These are phyloP conservation scores for Astur gentilis DNA, from an alignment of 2,113 vertebrate genomes.

Conservation along the genomic window DNA sequence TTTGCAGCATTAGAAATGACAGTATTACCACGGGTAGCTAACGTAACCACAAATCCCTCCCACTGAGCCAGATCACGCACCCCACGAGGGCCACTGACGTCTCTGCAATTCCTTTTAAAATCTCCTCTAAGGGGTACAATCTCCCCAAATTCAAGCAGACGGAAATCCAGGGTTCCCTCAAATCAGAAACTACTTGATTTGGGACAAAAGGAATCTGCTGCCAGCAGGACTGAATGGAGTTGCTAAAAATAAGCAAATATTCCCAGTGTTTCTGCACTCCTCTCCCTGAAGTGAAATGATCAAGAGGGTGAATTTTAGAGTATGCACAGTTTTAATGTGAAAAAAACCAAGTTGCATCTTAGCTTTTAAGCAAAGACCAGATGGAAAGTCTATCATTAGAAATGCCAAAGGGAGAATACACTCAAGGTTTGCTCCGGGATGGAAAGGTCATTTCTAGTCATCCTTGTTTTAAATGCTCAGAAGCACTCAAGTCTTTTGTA, in stretches of 20 bases:
- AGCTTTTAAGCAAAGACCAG: conserved; percentile 63
- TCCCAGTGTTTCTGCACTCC: neutral
- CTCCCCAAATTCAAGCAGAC: neutral
- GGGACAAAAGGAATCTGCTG: neutral
- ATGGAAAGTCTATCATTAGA: conserved; percentile 66
- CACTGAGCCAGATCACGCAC: neutral
- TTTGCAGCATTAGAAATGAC: neutral
- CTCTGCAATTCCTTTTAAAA: neutral
- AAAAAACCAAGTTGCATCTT: conserved; percentile 4
- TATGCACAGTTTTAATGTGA: conserved; percentile 5
- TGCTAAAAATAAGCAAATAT: conserved; percentile 28
- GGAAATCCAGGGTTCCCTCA: neutral
- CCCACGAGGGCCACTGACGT: neutral
- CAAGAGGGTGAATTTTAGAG: conserved; percentile 52
- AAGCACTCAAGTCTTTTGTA: conserved; percentile 43
- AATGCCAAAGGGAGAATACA: conserved; percentile 59
- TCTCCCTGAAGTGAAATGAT: conserved; percentile 43
- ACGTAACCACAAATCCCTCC: neutral
- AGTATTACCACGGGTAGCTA: neutral
- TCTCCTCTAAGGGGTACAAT: neutral
- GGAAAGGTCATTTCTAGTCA: conserved; percentile 66
- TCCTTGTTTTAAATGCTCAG: conserved; percentile 51
- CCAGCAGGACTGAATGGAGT: neutral
- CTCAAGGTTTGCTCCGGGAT: conserved; percentile 42
- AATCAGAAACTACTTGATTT: neutral